Base-by-base conservation (phyloP, 1,140 invertebrate species). In the Apis mellifera region DNA sequence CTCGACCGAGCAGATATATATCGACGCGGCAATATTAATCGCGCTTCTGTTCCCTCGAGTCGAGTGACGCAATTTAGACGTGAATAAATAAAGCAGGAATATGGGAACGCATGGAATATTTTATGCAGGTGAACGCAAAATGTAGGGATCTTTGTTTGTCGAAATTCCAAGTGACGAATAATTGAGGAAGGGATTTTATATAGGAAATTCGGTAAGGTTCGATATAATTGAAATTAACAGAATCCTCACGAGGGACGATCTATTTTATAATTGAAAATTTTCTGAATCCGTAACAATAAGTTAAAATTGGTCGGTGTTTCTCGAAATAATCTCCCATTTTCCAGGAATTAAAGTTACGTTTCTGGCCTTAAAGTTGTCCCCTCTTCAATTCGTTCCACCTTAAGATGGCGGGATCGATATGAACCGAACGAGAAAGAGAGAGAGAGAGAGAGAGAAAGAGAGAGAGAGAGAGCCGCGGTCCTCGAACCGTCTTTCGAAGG, bases 381-480 rank as follows among this genome's bases (percentile, higher is more conserved):
- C 59, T 9, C 50, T 60, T 82, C 17, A 7, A 79, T 79, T 79
- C 69, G 69, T 17, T 72, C 32, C 77, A 11, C 32, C 64, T 79
- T 72, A 54, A 79, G 23, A 48, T 8, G 19, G 3, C 78, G 71
- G 32, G 32, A 81, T 81, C 71, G 26, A 75, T 75, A 81, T 81
- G 50, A 55, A 60, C 71, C 5, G 26, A 79, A 79, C n/a, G 75
- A 50, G 13, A 26, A 2, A 42, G 32, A 42, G 32, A 42, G 32
- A 42, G 32, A 78, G 52, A 52, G n/a, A 42, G 32, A 42, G 32
- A n/a, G n/a, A n/a, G n/a, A n/a, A n/a, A 42, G 32, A 42, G 32
- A 42, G 32, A 78, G 52, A 42, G 4, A 42, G 32, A 70, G 32
- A 54, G n/a, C n/a, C n/a, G 54, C 77, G 9, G 32, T 42, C 32